phyloP scores from a whole-genome alignment of 2,113 vertebrate genomes.

The Zosterops borbonicus region DNA sequence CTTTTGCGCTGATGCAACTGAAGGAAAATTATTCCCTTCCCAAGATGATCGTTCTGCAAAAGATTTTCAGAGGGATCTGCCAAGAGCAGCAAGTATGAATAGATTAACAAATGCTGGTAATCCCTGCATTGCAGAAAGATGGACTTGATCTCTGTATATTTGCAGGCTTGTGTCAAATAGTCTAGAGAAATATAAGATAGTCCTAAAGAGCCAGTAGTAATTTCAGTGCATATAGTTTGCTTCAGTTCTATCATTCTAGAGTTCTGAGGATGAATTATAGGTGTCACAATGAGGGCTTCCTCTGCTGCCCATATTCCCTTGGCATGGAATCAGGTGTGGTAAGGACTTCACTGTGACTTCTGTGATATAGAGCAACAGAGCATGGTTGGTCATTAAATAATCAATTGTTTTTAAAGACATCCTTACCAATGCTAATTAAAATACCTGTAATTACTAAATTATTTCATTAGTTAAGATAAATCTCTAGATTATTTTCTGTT shows the following conservation, averaged over 20 bases:
- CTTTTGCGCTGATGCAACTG: neutral
- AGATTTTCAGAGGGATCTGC: neutral
- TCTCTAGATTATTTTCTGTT: conserved; percentile 83
- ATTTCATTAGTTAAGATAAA: conserved; percentile 56
- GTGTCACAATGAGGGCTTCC: neutral
- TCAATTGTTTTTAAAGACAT: neutral
- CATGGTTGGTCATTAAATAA: neutral
- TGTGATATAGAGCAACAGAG: neutral
- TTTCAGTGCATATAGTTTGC: neutral
- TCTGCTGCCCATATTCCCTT: neutral
- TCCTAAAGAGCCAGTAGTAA: neutral
- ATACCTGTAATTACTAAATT: conserved; percentile 47
- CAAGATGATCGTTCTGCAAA: neutral
- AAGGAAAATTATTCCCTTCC: conserved; percentile 3
- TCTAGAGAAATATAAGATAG: neutral
- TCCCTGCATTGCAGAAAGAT: neutral
- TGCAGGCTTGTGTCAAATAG: neutral
- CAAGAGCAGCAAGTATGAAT: neutral
- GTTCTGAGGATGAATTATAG: neutral
- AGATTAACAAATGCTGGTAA: neutral
- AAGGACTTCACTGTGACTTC: neutral
- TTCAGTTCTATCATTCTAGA: neutral
- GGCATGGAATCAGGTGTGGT: neutral
- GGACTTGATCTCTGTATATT: neutral
- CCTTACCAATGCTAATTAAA: conserved; percentile 48